These are phyloP conservation scores for Apis mellifera DNA, from an alignment of 1,140 invertebrate genomes.

Conservation along the genomic window Amel_HAv3.1 CM009946.2:6714501-6715000, in stretches of 20 bases:
- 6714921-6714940: too few relatives aligned
- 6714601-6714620: neutral
- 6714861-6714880: slow-evolving; percentile 4
- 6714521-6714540: too few relatives aligned
- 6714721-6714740: slow-evolving; percentile 51
- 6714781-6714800: slow-evolving; percentile 68
- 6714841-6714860: slow-evolving; percentile 61
- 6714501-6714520: too few relatives aligned
- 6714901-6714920: too few relatives aligned
- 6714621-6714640: slow-evolving; percentile 57
- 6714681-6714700: slow-evolving; percentile 51
- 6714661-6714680: slow-evolving; percentile 32
- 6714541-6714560: neutral
- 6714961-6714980: too few relatives aligned
- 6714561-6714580: neutral
- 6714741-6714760: slow-evolving; percentile 69
- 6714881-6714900: slow-evolving; percentile 1
- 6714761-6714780: slow-evolving; percentile 70
- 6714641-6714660: slow-evolving; percentile 13
- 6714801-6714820: slow-evolving; percentile 42
- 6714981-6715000: neutral
- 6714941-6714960: too few relatives aligned
- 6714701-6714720: slow-evolving; percentile 64
- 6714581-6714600: neutral
- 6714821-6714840: slow-evolving; percentile 14